Percentiles rank a stretch among this genome's conserved stretches.
These are phyloP conservation scores for Pharmacophagus antenor DNA, from an alignment of 2,888 invertebrate species.

Conservation along the genomic window DNA sequence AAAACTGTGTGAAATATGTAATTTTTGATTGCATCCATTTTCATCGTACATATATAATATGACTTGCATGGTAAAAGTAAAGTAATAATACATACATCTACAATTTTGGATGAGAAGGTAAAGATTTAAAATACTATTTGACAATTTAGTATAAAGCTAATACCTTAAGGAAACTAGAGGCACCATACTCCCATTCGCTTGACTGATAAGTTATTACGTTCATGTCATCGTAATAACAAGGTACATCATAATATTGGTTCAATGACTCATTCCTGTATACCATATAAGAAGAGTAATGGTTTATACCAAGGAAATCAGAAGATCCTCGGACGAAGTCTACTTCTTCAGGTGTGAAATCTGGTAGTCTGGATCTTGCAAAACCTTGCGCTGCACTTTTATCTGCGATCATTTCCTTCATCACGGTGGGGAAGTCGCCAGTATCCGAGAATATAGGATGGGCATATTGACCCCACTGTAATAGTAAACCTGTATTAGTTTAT, in stretches of 20 bases:
- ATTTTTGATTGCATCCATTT: too few relatives aligned
- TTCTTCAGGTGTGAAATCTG: conserved; percentile 65
- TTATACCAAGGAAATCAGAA: conserved; percentile 72
- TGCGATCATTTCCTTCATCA: conserved; percentile 78
- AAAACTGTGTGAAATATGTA: too few relatives aligned
- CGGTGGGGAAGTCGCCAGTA: conserved; percentile 81
- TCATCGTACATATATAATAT: too few relatives aligned
- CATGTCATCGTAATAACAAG: conserved; percentile 43
- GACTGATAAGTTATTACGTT: conserved; percentile 35
- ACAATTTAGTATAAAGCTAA: background rate
- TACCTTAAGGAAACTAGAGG: conserved; percentile 37
- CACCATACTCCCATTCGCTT: conserved; percentile 38
- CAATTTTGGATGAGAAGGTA: too few relatives aligned
- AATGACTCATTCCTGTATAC: conserved; percentile 45
- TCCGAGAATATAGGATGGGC: conserved; percentile 81
- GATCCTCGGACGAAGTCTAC: conserved; percentile 48
- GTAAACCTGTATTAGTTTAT: too few relatives aligned
- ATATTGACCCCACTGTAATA: conserved; percentile 76
- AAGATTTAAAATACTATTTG: background rate
- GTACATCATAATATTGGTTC: conserved; percentile 33
- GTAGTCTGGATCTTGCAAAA: conserved; percentile 60
- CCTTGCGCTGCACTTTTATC: conserved; percentile 75
- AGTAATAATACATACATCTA: too few relatives aligned
- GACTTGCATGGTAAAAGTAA: too few relatives aligned
- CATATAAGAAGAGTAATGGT: conserved; percentile 80